Base-by-base conservation (phyloP, 2,797 vertebrate genomes). In the Pyrocephalus nanus region DNA sequence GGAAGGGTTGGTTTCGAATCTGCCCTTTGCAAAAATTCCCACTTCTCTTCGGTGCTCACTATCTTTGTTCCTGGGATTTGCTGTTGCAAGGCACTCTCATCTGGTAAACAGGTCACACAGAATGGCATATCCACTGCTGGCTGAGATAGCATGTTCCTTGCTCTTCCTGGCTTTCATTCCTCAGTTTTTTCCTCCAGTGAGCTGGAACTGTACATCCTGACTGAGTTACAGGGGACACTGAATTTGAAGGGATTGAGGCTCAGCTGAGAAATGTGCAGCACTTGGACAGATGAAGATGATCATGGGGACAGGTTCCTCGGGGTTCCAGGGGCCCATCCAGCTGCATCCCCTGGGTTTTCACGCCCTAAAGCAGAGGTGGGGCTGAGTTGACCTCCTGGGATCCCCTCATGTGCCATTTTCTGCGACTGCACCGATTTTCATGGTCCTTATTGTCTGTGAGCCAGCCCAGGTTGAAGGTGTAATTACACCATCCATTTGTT, bases 1-100 rank as follows among this genome's bases (percentile, higher is more conserved):
- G 79, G 83, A 91, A 86, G 92, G 92, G 88, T 45, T 94, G 89
- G 79, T 81, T 94, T 92, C 62, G 30, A 25, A 62, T 36, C 77
- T 93, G 74, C 79, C 71, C 73, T 8, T 16, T 73, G 91, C 23
- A 45, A 9, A 42, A 60, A 67, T 40, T 66, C 47, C 89, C 54
- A 3, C 62, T 75, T 64, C 30, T 89, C 57, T 71, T 32, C 38
- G 17, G 67, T 5, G 27, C 81, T 86, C 61, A 2, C 69, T 61
- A 4, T 34, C 80, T 36, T 32, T 45, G 50, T 64, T 76, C 45
- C 80, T 57, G 51, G 57, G 62, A 62, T 62, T 69, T 80, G 54
- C 30, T 71, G 57, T 30, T 60, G 32, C 34, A 38, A 74, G 75
- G 51, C 32, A 2, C 71, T 84, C 22, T 67, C 27, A 43, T 73